Conservation (phyloP, 2,113 vertebrate genomes). For the Pterophyllum scalare region DNA sequence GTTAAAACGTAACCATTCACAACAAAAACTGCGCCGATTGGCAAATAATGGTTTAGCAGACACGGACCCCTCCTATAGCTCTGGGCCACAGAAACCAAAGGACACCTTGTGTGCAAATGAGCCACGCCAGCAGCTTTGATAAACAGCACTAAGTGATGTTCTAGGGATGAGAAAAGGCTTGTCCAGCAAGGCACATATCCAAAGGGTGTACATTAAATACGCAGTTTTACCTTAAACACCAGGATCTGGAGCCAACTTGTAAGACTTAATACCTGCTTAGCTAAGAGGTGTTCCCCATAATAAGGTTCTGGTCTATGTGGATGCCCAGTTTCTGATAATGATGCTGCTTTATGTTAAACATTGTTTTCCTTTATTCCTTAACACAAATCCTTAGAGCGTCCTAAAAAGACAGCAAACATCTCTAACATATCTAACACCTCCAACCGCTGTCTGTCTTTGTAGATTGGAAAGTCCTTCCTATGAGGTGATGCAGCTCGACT, state of each 20-base stretch:
- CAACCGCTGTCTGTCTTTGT: neutral
- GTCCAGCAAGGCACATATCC: neutral
- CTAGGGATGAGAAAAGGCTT: neutral
- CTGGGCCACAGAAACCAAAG: neutral
- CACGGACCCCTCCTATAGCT: neutral
- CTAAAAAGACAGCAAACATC: neutral
- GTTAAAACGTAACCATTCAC: neutral
- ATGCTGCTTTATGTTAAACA: neutral
- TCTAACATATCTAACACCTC: neutral
- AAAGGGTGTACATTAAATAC: neutral
- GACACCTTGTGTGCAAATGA: neutral
- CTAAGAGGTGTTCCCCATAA: neutral
- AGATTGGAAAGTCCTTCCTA: slow-evolving; percentile 86
- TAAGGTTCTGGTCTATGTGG: neutral
- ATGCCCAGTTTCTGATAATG: neutral
- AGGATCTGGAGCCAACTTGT: neutral
- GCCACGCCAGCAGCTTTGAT: neutral
- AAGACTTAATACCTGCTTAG: neutral
- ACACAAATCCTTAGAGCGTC: neutral
- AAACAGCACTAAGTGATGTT: neutral
- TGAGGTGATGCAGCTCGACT: slow-evolving; percentile 93
- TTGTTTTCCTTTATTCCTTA: neutral
- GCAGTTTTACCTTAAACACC: neutral
- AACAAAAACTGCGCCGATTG: neutral
- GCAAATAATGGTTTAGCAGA: neutral